Evolutionary conservation across 2,888 invertebrate genomes (phyloP).

Genomic region (Oligia latruncula): DNA sequence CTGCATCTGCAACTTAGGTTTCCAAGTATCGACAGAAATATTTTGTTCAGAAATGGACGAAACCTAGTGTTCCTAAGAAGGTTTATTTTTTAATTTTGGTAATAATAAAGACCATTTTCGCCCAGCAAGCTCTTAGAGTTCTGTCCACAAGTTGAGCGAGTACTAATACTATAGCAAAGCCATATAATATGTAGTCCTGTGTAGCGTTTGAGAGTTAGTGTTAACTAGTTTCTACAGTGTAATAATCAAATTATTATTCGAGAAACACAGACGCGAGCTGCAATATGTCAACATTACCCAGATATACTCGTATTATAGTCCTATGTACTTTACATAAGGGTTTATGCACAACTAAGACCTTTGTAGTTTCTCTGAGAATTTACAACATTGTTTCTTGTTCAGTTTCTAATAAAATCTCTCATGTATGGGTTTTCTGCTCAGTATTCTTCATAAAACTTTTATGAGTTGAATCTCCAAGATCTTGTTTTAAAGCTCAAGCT

Average conservation of each 20-base stretch:
- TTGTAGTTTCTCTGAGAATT: background rate
- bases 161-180: background rate
- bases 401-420: background rate
- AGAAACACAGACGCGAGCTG: slow-evolving; percentile 26
- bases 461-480: background rate
- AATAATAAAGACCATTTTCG: background rate
- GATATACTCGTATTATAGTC: background rate
- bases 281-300: slow-evolving; percentile 49
- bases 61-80: background rate
- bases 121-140: background rate
- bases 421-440: background rate
- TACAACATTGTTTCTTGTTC: background rate
- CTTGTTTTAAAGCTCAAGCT: background rate
- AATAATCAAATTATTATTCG: slow-evolving; percentile 42
- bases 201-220: slow-evolving; percentile 6
- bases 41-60: background rate
- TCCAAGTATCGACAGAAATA: background rate
- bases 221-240: slow-evolving; percentile 49
- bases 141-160: background rate
- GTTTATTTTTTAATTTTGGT: background rate
- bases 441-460: background rate
- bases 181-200: background rate
- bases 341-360: background rate
- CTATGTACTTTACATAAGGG: background rate
- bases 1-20: background rate